Conservation (phyloP, 2,888 invertebrate genomes). For the Oithona nana region DNA sequence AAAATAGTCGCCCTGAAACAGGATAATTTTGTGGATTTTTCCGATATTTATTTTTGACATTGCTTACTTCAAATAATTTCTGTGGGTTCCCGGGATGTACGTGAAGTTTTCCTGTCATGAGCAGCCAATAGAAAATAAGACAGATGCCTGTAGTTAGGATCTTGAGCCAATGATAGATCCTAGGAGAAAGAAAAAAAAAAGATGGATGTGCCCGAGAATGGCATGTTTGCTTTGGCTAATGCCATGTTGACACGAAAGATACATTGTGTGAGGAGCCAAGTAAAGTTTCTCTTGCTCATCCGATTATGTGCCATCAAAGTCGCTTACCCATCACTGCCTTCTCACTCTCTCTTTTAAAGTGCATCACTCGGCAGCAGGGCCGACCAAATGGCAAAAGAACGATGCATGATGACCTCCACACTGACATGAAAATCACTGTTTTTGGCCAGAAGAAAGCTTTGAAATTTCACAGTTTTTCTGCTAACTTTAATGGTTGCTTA, state of each 20-base stretch:
- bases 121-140: constrained; percentile 43
- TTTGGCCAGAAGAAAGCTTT: no score
- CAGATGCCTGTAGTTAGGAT: constrained; percentile 45
- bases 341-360: no score
- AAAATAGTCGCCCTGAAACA: constrained; percentile 8
- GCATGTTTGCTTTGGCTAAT: not conserved
- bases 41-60: no score
- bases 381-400: no score
- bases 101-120: constrained; percentile 39
- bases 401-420: no score
- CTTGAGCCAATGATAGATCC: constrained; percentile 65
- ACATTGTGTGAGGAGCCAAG: not conserved
- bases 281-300: not conserved
- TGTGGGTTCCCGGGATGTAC: not conserved
- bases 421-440: no score
- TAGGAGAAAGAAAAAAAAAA: constrained; percentile 45
- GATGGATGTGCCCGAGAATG: not conserved
- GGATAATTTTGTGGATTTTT: no score
- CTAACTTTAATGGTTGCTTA: no score
- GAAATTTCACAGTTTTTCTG: no score
- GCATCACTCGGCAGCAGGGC: no score
- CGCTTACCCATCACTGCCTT: no score
- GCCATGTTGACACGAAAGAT: not conserved
- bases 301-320: no score
- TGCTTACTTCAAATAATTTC: not conserved